Conservation (phyloP, 2,113 vertebrate species). For the Delphinus delphis region DNA sequence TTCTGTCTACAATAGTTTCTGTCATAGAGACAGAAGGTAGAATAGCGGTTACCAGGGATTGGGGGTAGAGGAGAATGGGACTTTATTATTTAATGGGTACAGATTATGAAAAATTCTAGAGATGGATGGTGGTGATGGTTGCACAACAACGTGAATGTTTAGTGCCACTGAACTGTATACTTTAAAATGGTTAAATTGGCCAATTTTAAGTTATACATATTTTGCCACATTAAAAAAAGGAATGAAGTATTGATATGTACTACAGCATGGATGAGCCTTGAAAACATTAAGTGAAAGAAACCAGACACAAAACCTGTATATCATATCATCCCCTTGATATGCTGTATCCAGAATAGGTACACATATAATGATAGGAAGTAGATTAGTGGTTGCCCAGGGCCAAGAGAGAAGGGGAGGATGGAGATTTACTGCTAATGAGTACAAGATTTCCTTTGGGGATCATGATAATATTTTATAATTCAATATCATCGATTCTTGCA, state of each 20-base stretch:
- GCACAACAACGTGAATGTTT: not conserved
- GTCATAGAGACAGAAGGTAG: not conserved
- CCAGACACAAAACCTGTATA: not conserved
- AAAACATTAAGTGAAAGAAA: conserved; percentile 16
- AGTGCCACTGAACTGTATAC: not conserved
- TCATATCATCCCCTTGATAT: not conserved
- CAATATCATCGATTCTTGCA: not conserved
- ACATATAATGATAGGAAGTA: not conserved
- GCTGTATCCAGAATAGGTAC: not conserved
- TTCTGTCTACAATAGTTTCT: not conserved
- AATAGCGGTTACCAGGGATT: not conserved
- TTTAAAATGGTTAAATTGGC: not conserved
- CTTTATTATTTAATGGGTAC: not conserved
- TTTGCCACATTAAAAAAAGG: not conserved
- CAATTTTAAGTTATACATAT: not conserved
- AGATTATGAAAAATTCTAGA: not conserved
- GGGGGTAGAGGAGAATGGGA: not conserved
- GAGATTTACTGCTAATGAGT: not conserved
- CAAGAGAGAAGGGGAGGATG: not conserved
- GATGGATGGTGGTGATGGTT: not conserved
- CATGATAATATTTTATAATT: conserved; percentile 26
- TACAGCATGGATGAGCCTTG: not conserved
- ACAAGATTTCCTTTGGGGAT: not conserved
- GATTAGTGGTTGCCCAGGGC: not conserved
- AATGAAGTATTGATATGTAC: not conserved